Conservation (phyloP, 2,888 invertebrate species). For the Azorinus chamasolen region DNA sequence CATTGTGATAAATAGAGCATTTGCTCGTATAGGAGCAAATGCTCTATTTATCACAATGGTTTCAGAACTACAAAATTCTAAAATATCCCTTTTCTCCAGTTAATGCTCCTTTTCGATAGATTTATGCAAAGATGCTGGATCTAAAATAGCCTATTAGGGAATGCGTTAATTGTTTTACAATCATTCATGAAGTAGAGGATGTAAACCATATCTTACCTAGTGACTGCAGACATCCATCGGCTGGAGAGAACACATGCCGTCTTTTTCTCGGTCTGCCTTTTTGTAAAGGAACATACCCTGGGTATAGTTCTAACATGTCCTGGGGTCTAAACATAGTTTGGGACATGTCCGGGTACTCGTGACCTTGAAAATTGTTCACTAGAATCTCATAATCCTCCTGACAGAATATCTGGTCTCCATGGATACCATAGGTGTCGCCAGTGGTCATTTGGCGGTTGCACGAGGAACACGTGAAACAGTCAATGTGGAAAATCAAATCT, state of each 20-base stretch:
- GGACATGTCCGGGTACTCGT: conserved; percentile 21
- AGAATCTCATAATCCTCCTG: conserved; percentile 92
- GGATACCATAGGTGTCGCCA: conserved; percentile 96
- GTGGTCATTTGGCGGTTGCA: conserved; percentile 94
- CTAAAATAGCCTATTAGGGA: no score
- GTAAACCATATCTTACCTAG: conserved; percentile 17
- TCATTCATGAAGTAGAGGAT: no score
- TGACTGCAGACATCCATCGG: conserved; percentile 42
- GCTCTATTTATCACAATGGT: no score
- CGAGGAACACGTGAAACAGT: conserved; percentile 95
- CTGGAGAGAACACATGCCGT: conserved; percentile 87
- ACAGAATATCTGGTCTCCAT: conserved; percentile 94
- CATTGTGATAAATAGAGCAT: no score
- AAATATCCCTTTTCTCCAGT: no score
- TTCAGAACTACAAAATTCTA: no score
- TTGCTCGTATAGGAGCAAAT: no score
- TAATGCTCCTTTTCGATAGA: no score
- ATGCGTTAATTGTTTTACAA: no score
- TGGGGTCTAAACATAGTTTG: conserved; percentile 5
- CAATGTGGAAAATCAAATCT: conserved; percentile 95
- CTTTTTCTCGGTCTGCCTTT: conserved; percentile 94
- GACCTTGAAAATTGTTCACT: conserved; percentile 50
- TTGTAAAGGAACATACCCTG: conserved; percentile 90
- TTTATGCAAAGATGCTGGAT: no score
- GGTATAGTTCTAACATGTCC: conserved; percentile 88